Evolutionary conservation across 1,140 invertebrate species (phyloP).

Genomic region (Dreissena rostriformis): DNA sequence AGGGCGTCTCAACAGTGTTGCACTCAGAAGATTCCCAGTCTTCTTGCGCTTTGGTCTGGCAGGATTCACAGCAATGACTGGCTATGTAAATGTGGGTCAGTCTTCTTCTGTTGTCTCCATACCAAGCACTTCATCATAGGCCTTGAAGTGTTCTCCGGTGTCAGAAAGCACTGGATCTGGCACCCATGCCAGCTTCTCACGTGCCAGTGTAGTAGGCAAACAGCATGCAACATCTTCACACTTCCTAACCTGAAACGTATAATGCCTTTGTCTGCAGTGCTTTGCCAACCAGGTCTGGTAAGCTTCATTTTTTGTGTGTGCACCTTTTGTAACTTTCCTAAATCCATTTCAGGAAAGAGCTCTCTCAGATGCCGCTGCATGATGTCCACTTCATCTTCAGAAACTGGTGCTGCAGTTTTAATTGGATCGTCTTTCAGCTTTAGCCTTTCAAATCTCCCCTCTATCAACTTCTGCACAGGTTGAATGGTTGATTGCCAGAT

Average conservation of each 20-base stretch:
- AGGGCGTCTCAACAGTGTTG: too few species aligned
- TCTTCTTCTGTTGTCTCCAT: conserved; percentile 1
- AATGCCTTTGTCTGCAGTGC: conserved; percentile 25
- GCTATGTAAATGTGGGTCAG: background rate
- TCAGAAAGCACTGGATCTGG: background rate
- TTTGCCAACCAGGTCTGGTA: conserved; percentile 20
- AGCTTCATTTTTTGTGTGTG: background rate
- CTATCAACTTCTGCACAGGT: conserved; percentile 28
- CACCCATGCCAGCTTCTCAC: background rate
- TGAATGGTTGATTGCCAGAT: conserved; percentile 30
- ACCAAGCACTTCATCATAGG: background rate
- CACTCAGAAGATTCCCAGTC: too few species aligned
- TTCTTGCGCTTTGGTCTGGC: too few species aligned
- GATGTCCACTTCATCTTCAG: conserved; percentile 7
- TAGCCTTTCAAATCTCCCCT: conserved; percentile 26
- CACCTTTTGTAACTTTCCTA: conserved; percentile 7
- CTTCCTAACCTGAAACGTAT: conserved; percentile 41
- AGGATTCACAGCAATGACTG: background rate
- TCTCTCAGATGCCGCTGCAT: conserved; percentile 13
- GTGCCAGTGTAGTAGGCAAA: background rate
- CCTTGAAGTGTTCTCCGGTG: background rate
- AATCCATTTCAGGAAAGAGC: conserved; percentile 22
- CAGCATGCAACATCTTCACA: background rate
- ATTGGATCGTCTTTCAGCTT: conserved; percentile 32
- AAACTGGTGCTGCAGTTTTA: background rate